Conservation (phyloP, 2,888 invertebrate genomes). For the Eilema griseolum region DNA sequence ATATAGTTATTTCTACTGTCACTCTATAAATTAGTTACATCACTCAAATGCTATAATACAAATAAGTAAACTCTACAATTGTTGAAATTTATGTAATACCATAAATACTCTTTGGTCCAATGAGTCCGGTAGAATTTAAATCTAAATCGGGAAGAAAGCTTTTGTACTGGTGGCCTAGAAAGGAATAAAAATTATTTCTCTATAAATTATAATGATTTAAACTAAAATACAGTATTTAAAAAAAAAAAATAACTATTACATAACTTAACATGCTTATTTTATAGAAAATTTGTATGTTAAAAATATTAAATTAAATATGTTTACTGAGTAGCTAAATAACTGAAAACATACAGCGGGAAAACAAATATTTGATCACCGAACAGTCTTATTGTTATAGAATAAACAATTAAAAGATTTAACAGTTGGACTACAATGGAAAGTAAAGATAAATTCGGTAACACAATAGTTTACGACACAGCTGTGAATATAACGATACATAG, state of each 20-base stretch:
- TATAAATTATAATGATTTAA: neutral
- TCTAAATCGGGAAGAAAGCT: slow-evolving; percentile 21
- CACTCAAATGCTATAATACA: neutral
- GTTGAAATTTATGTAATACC: slow-evolving; percentile 19
- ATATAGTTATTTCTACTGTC: slow-evolving; percentile 7
- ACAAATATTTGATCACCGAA: slow-evolving; percentile 7
- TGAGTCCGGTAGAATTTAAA: slow-evolving; percentile 21
- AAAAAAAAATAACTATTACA: too few species aligned
- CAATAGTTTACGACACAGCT: slow-evolving; percentile 41
- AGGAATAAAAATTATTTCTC: slow-evolving; percentile 18
- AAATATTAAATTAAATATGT: neutral
- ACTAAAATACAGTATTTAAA: neutral
- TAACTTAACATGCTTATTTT: too few species aligned
- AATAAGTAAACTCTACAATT: slow-evolving; percentile 14
- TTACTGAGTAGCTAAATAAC: neutral
- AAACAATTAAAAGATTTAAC: slow-evolving; percentile 18
- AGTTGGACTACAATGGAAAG: slow-evolving; percentile 28
- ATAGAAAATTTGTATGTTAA: too few species aligned
- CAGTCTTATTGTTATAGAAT: neutral
- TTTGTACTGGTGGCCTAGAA: slow-evolving; percentile 27
- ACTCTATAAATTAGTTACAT: slow-evolving; percentile 9
- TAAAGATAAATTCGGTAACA: slow-evolving; percentile 30
- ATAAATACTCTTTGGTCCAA: slow-evolving; percentile 24
- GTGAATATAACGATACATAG: slow-evolving; percentile 36
- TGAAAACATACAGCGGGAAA: neutral